Percentiles rank a stretch among this genome's conserved stretches.
phyloP scores from a whole-genome alignment of 1,140 invertebrate species.

The Bombus huntii region DNA sequence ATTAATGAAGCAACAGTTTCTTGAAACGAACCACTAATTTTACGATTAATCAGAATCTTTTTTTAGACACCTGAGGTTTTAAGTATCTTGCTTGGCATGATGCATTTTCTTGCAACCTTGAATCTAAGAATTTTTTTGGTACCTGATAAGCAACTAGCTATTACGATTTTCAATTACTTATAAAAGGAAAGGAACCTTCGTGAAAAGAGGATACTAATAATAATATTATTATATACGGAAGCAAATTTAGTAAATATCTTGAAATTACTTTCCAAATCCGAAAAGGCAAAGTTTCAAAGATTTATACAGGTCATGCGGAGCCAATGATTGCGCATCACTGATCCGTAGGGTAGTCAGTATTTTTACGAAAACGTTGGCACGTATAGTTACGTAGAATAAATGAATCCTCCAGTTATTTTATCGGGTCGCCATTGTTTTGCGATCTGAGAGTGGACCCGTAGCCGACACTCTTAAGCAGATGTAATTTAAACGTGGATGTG shows the following conservation, averaged over 20 bases:
- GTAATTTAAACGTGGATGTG: conserved; percentile 52
- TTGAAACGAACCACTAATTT: background rate
- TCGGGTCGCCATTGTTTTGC: conserved; percentile 52
- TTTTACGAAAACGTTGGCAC: conserved; percentile 31
- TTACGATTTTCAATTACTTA: background rate
- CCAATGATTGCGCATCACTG: conserved; percentile 44
- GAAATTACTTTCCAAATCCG: background rate
- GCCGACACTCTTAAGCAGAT: conserved; percentile 49
- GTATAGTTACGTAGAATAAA: conserved; percentile 61
- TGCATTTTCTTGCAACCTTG: too few relatives aligned
- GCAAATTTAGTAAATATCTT: background rate
- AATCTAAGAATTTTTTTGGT: background rate
- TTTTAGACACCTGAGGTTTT: background rate
- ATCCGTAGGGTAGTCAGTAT: conserved; percentile 22
- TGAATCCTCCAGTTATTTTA: conserved; percentile 60
- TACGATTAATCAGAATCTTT: background rate
- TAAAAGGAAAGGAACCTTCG: background rate
- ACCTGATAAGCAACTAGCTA: background rate
- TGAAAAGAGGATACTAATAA: too few relatives aligned
- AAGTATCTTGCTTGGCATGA: background rate
- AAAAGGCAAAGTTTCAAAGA: background rate
- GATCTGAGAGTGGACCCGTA: conserved; percentile 40
- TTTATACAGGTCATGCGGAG: background rate
- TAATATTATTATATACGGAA: background rate
- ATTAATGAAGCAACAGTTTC: background rate